Conservation (phyloP, 1,140 invertebrate genomes). For the Sitodiplosis mosellana region DNA sequence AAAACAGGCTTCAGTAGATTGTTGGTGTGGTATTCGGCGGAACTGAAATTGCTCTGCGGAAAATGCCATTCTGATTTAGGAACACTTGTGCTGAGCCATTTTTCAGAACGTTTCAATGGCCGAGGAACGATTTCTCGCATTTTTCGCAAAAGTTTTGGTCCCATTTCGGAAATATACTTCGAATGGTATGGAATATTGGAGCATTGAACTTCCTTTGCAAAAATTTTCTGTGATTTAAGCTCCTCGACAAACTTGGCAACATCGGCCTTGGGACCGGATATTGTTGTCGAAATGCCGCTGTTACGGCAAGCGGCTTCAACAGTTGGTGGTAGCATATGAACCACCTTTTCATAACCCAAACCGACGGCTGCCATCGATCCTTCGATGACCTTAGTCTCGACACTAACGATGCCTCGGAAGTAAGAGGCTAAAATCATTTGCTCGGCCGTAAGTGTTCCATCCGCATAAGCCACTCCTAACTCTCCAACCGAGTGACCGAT, state of each 20-base stretch:
- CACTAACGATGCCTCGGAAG: slow-evolving; percentile 62
- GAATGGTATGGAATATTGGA: slow-evolving; percentile 76
- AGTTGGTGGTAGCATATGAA: slow-evolving; percentile 37
- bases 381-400: slow-evolving; percentile 53
- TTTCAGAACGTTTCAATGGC: slow-evolving; percentile 46
- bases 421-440: slow-evolving; percentile 53
- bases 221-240: slow-evolving; percentile 51
- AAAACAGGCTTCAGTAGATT: slow-evolving; percentile 70
- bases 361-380: slow-evolving; percentile 77
- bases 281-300: slow-evolving; percentile 60
- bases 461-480: slow-evolving; percentile 77
- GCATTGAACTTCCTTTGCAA: slow-evolving; percentile 64
- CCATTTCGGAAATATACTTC: slow-evolving; percentile 49
- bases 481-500: slow-evolving; percentile 77
- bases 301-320: slow-evolving; percentile 79
- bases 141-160: slow-evolving; percentile 51
- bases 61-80: slow-evolving; percentile 54
- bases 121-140: slow-evolving; percentile 47
- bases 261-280: slow-evolving; percentile 60
- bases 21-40: slow-evolving; percentile 85
- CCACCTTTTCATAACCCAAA: slow-evolving; percentile 37
- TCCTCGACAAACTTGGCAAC: slow-evolving; percentile 49
- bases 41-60: slow-evolving; percentile 45
- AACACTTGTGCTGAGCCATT: slow-evolving; percentile 79
- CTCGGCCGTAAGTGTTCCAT: slow-evolving; percentile 64